Conservation (phyloP, 2,888 invertebrate genomes). For the Bellardia bayeri region DNA sequence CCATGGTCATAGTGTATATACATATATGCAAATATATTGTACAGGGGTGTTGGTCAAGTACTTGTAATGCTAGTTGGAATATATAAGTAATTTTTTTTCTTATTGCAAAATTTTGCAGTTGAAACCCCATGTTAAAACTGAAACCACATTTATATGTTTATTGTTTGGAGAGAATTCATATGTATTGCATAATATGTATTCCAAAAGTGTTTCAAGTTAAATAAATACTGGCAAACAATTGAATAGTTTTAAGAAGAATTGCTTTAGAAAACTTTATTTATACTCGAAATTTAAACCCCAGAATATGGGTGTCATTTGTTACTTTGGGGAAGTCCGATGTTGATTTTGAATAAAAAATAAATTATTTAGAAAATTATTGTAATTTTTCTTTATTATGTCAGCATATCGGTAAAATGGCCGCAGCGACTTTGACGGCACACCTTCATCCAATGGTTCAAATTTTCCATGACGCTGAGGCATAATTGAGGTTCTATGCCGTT, state of each 20-base stretch:
- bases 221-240: neutral
- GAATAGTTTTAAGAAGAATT: neutral
- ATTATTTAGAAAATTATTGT: no score
- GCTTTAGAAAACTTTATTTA: no score
- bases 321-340: no score
- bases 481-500: no score
- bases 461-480: no score
- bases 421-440: no score
- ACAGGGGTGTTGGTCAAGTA: neutral
- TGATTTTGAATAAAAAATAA: no score
- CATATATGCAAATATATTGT: neutral
- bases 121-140: slow-evolving; percentile 17
- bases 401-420: no score
- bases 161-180: neutral
- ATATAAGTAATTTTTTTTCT: neutral
- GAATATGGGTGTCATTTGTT: no score
- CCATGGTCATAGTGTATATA: neutral
- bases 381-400: no score
- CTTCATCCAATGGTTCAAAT: no score
- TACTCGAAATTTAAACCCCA: no score
- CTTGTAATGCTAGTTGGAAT: neutral
- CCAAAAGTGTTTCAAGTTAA: neutral
- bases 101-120: neutral
- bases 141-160: neutral
- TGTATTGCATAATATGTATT: neutral